Evolutionary conservation across 2,113 vertebrate genomes (phyloP).

Genomic region (Phaethornis superciliosus): DNA sequence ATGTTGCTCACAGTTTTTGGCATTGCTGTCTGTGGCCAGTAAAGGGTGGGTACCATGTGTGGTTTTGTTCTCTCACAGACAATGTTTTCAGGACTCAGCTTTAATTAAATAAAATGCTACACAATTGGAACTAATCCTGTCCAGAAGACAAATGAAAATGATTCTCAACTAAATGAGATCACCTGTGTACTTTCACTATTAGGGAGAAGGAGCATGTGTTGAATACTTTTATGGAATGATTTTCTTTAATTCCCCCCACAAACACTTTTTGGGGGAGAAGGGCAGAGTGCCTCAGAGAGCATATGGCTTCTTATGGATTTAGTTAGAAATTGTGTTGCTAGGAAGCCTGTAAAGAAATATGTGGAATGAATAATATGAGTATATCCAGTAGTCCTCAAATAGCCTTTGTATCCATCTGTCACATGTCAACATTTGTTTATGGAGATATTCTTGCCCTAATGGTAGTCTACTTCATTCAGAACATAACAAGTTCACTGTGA

Average conservation of each 20-base stretch:
- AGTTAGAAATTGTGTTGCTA: constrained; percentile 46
- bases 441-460: constrained; percentile 29
- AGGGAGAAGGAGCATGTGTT: not conserved
- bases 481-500: not conserved
- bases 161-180: not conserved
- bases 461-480: constrained; percentile 10
- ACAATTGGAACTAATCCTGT: not conserved
- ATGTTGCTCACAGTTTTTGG: not conserved
- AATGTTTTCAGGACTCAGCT: not conserved
- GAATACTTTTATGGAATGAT: not conserved
- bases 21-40: not conserved
- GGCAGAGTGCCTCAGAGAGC: not conserved
- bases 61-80: not conserved
- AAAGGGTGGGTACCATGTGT: not conserved
- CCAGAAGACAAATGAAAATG: not conserved
- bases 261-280: not conserved
- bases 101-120: not conserved
- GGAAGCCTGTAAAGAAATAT: constrained; percentile 34
- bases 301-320: not conserved
- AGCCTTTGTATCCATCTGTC: constrained; percentile 36
- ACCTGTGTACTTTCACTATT: not conserved
- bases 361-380: not conserved
- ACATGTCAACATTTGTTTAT: constrained; percentile 33
- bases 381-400: constrained; percentile 9
- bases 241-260: not conserved